Evolutionary conservation across 2,113 vertebrate genomes (phyloP), one percentile per base, ranked within the genome.

Genomic region (Melanostigma gelatinosum): DNA sequence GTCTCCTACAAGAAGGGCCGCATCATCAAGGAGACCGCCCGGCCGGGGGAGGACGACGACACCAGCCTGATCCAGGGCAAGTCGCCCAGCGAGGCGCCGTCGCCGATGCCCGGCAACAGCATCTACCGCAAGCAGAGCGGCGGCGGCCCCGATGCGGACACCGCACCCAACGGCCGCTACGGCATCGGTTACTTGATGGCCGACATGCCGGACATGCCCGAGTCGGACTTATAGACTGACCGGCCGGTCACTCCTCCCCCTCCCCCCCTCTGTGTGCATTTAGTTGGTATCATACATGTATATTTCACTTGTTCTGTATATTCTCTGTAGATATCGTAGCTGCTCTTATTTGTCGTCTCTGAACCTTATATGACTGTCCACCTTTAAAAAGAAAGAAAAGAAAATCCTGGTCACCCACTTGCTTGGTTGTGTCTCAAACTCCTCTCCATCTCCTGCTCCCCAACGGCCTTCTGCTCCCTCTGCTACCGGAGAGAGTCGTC

Each of bases 121-220:
- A 97, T 97, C 72, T 97, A 98, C 93, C 93, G 97, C 58, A 99
- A 98, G 86, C 97, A 96, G 91, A 95, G 95, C 77, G 94, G 94
- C 64, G 16, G 27, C 16, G 95, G 92, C 52, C 85, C 94, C 5
- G 92, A 93, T 0, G 75, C 61, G 4, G 96, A 97, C 81, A 95
- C 95, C 0, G 96, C 96, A 61, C 96, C 97, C 48, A 99, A 99
- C 12, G 97, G 98, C 72, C 97, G 96, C n/a, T 98, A 97, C 0
- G 97, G 97, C 38, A 97, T 98, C 12, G 97, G 97, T 8, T 99
- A 98, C 89, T 80, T 98, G 88, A 97, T 98, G 97, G 96, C 96
- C 42, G 97, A 98, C 85, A 94, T 97, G 95, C 96, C 96, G 7
- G 97, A 99, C 87, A 97, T 97, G 96, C 97, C 97, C 0, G 97